Evolutionary conservation across 2,797 vertebrate species (phyloP), one percentile per base, ranked within the genome.

Genomic region (Silurus aristotelis): DNA sequence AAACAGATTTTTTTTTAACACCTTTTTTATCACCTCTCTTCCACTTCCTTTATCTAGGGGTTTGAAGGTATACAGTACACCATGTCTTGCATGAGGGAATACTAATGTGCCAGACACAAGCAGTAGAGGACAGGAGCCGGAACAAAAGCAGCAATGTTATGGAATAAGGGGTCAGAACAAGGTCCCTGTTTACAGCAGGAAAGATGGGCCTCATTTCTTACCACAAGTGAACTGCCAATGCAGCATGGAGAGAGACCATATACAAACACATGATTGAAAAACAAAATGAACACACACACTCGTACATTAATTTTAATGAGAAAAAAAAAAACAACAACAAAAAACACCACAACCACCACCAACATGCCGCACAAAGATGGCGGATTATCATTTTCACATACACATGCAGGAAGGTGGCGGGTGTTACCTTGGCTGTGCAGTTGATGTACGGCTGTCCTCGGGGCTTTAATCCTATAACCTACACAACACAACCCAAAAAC

Each of bases 391-490:
- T 56, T 67, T 25, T 25, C 55, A 60, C n/a, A 67, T 48, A 64
- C 17, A 60, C 4, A 83, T 20, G 80, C 48, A 72, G 46, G 5
- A 15, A 68, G 67, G 63, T 25, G 14, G 58, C 64, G 15, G 46
- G 87, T 91, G 91, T 95, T 91, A 99, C 97, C 97, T 97, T 97
- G 72, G 93, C 60, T 20, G 75, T 87, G 84, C 97, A 99, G 0
- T 90, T 86, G 93, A 99, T 96, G 83, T 68, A 92, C 22, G 97
- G 97, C 2, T 93, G 87, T 91, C 96, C 97, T 88, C 88, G 27
- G 48, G 97, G 97, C 83, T 92, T 96, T 89, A 98, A 94, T 89
- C 97, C 97, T 90, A 98, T 97, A 90, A 98, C 94, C 97, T 98
- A 90, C 67, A 82, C 85, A 80, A 10, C 13, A 82, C 19, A 88